Evolutionary conservation across 2,888 invertebrate species (phyloP).

Genomic region (Choreutis nemorana): DNA sequence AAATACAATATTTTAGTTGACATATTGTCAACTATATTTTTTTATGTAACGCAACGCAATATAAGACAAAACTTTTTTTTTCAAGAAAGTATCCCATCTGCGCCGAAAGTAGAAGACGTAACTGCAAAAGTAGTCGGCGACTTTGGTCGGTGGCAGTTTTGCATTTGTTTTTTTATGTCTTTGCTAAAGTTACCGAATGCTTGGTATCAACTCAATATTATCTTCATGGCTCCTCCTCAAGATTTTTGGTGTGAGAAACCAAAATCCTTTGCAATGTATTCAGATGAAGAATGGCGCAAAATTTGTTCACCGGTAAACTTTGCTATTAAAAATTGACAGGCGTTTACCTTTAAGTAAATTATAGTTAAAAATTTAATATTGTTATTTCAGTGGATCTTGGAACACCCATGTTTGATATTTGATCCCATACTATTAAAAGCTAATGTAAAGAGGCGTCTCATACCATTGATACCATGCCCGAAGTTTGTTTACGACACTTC

Average conservation of each 20-base stretch:
- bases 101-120: constrained; percentile 23
- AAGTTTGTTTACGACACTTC: constrained; percentile 63
- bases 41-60: too few relatives aligned
- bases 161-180: constrained; percentile 61
- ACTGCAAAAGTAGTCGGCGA: constrained; percentile 54
- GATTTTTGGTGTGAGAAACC: constrained; percentile 66
- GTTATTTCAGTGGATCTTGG: constrained; percentile 31
- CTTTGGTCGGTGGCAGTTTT: constrained; percentile 68
- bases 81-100: too few relatives aligned
- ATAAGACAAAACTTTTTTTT: too few relatives aligned
- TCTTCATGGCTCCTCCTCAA: constrained; percentile 69
- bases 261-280: constrained; percentile 18
- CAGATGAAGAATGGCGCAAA: constrained; percentile 49
- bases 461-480: constrained; percentile 39
- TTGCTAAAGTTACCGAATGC: constrained; percentile 66
- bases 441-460: constrained; percentile 22
- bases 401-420: constrained; percentile 46
- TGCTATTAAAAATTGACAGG: background rate
- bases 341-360: background rate
- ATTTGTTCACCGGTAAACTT: constrained; percentile 40
- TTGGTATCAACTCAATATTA: constrained; percentile 70
- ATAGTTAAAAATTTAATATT: background rate
- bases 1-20: too few relatives aligned
- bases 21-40: too few relatives aligned
- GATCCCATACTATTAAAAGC: constrained; percentile 30